Evolutionary conservation across 2,888 invertebrate genomes (phyloP), one percentile per base, ranked within the genome.

Genomic region (Fabriciana adippe): DNA sequence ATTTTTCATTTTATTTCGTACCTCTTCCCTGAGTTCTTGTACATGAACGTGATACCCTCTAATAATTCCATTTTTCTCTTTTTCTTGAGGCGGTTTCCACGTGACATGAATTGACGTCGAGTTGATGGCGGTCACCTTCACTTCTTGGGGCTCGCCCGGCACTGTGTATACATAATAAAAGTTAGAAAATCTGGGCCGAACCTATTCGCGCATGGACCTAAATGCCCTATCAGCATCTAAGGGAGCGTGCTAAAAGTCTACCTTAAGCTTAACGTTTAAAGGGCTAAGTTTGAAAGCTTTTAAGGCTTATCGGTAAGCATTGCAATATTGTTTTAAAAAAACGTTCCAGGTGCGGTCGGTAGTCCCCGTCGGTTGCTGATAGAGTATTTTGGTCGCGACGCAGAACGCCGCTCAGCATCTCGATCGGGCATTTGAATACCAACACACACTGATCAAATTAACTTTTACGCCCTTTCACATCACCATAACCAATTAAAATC

Each of bases 11-110:
- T 21, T 15, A n/a, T 26, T 50, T 51, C 83, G 82, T 85, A 97
- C 97, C 94, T 97, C 96, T 83, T 97, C 96, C 81, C 96, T 95
- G 57, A 97, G 94, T 93, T 98, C 98, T 87, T 98, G 98, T 1
- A 98, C 96, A 85, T 98, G 97, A 67, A 99, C 97, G 86, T 99
- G 99, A 90, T 99, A 99, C 35, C 99, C 99, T 70, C 98, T 94
- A 76, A 99, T 98, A 75, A 99, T 96, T 57, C 99, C 99, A 84
- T 99, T 98, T 73, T 97, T 95, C 79, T 99, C 98, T 81, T 97
- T 97, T 76, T 96, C 96, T 70, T 95, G 94, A 0, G 99, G 99
- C 8, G 98, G 97, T 82, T 97, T 96, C 99, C 99, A 99, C 72
- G 96, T 95, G 63, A 99, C 98, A 86, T 96, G 96, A 76, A 99